phyloP scores from a whole-genome alignment of 1,140 invertebrate species.

The Callitettix versicolor region DNA sequence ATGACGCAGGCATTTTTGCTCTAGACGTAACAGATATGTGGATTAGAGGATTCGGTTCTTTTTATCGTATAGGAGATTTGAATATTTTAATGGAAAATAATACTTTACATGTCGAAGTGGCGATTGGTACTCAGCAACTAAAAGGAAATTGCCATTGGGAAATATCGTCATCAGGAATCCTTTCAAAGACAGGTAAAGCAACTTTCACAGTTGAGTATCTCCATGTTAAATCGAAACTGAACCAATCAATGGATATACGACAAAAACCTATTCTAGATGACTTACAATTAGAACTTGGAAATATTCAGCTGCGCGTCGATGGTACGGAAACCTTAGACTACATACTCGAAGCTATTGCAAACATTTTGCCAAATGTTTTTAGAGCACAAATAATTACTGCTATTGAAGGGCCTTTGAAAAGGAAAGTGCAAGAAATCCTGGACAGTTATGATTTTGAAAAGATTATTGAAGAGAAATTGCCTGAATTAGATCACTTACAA shows the following conservation, averaged over 20 bases:
- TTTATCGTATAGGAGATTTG: slow-evolving; percentile 70
- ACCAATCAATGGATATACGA: slow-evolving; percentile 63
- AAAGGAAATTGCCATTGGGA: slow-evolving; percentile 68
- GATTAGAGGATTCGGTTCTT: slow-evolving; percentile 64
- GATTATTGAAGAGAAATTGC: slow-evolving; percentile 51
- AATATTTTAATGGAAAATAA: slow-evolving; percentile 59
- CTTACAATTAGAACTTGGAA: slow-evolving; percentile 66
- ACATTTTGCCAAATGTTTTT: slow-evolving; percentile 69
- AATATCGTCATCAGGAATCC: slow-evolving; percentile 50
- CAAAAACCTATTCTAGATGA: slow-evolving; percentile 57
- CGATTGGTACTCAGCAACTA: slow-evolving; percentile 66
- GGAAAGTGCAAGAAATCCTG: slow-evolving; percentile 53
- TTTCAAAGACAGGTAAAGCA: slow-evolving; percentile 56
- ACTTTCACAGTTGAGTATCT: slow-evolving; percentile 64
- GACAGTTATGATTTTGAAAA: slow-evolving; percentile 61
- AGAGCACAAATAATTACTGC: slow-evolving; percentile 76
- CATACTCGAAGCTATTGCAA: slow-evolving; percentile 60
- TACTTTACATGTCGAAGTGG: slow-evolving; percentile 47
- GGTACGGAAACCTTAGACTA: slow-evolving; percentile 75
- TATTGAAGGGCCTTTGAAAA: slow-evolving; percentile 58
- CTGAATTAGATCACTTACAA: slow-evolving; percentile 24
- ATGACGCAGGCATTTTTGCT: slow-evolving; percentile 53
- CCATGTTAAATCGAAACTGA: slow-evolving; percentile 46
- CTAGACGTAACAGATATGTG: slow-evolving; percentile 54
- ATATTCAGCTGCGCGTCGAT: slow-evolving; percentile 58